Evolutionary conservation across 2,888 invertebrate genomes (phyloP), one percentile per base, ranked within the genome.

Genomic region (Sarcophaga rosellei): DNA sequence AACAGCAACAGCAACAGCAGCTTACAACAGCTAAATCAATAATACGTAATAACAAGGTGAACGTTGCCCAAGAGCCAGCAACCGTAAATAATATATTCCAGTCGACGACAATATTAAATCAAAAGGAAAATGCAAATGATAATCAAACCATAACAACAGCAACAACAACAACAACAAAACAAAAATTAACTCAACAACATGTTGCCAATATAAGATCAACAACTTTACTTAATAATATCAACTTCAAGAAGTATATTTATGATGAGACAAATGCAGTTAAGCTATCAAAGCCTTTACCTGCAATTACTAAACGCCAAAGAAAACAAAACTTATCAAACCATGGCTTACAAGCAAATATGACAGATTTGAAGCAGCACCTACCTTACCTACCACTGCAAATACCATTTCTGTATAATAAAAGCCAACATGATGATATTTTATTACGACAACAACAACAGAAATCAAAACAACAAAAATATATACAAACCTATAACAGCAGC

Each of bases 341-440:
- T 59, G 11, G 44, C 10, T 23, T 59, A 76, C 83, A 90, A 35
- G 10, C 10, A 8, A 10, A 35, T 87, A 77, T 88, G 87, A 88
- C 87, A 80, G 89, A 87, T 88, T 88, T 88, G 88, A 83, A 86
- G 88, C 89, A 88, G 89, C 90, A 88, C 80, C 86, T 84, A 74
- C 86, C 86, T 73, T 89, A 12, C 23, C n/a, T 17, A 57, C 23
- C 25, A 44, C 17, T 45, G 17, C 53, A 12, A 21, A 11, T 35
- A 21, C 74, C 57, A 21, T 59, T 59, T 12, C 11, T 4, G 1
- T 12, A 47, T 53, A 23, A 15, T 4, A 15, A 35, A 35, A 35
- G 35, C 8, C 59, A 44, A 45, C 45, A 65, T 44, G 69, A 76
- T 80, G 72, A 74, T 23, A 69, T 66, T 45, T 57, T 76, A 59